Percentiles rank a stretch among this genome's conserved stretches.
Evolutionary conservation across 2,888 invertebrate species (phyloP).

Genomic region (Pammene fasciana): DNA sequence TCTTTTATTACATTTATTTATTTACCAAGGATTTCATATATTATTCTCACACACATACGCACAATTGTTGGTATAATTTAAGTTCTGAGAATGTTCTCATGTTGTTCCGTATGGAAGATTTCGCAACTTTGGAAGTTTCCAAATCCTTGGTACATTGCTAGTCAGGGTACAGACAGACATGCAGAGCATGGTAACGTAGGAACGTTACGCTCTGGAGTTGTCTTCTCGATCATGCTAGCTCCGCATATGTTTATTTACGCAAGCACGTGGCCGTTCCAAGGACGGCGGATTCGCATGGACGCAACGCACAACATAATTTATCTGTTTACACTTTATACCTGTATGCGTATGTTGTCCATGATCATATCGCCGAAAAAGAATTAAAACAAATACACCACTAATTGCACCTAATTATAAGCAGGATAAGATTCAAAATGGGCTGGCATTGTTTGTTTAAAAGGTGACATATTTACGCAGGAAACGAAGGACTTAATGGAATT

Average conservation of each 20-base stretch:
- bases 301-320: slow-evolving; percentile 10
- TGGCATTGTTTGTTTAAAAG: not conserved
- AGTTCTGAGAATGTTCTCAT: too few species aligned
- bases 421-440: not conserved
- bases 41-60: too few species aligned
- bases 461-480: slow-evolving; percentile 18
- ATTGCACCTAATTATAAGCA: not conserved
- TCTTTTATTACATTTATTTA: too few species aligned
- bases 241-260: slow-evolving; percentile 51
- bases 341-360: slow-evolving; percentile 23
- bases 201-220: too few species aligned
- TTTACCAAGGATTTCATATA: too few species aligned
- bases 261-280: slow-evolving; percentile 65
- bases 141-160: too few species aligned
- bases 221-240: slow-evolving; percentile 17
- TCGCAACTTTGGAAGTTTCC: too few species aligned
- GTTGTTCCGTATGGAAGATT: too few species aligned
- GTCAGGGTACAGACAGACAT: too few species aligned
- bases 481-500: slow-evolving; percentile 9
- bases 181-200: too few species aligned
- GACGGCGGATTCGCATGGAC: slow-evolving; percentile 51
- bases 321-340: slow-evolving; percentile 34
- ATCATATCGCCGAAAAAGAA: not conserved
- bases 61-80: too few species aligned
- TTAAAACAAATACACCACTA: not conserved